Conservation (phyloP, 2,888 invertebrate species). For the Polyommatus icarus region DNA sequence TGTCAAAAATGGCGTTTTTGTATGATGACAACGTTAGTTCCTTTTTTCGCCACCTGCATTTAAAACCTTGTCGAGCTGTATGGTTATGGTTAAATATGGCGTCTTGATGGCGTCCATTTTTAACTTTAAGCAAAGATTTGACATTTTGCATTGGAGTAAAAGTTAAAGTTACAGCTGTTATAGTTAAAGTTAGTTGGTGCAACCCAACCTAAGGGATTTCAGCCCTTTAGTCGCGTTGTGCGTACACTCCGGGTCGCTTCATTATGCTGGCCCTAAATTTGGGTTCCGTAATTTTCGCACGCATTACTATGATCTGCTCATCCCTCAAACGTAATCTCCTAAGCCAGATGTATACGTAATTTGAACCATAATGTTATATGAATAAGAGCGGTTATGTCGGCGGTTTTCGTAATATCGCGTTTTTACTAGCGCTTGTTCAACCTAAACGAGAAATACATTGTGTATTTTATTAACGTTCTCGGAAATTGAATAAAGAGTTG, state of each 20-base stretch:
- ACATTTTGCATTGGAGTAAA: too few relatives aligned
- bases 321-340: conserved; percentile 25
- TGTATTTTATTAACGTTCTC: conserved; percentile 1
- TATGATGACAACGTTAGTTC: too few relatives aligned
- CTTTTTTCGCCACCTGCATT: too few relatives aligned
- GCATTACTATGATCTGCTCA: conserved; percentile 23
- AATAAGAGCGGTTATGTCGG: neutral
- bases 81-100: too few relatives aligned
- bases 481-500: conserved; percentile 3
- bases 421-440: neutral
- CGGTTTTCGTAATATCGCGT: neutral
- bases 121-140: too few relatives aligned
- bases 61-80: too few relatives aligned
- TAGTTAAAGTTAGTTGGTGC: too few relatives aligned
- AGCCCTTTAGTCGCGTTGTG: neutral
- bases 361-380: neutral
- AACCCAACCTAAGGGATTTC: too few relatives aligned
- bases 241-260: neutral
- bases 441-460: neutral
- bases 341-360: conserved; percentile 7
- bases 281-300: conserved; percentile 23
- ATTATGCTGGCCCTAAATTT: conserved; percentile 21
- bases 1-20: too few relatives aligned
- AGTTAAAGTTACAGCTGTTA: too few relatives aligned
- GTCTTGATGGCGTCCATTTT: too few relatives aligned